Evolutionary conservation across 2,113 vertebrate species (phyloP), one percentile per base, ranked within the genome.

Genomic region (Steatornis caripensis): DNA sequence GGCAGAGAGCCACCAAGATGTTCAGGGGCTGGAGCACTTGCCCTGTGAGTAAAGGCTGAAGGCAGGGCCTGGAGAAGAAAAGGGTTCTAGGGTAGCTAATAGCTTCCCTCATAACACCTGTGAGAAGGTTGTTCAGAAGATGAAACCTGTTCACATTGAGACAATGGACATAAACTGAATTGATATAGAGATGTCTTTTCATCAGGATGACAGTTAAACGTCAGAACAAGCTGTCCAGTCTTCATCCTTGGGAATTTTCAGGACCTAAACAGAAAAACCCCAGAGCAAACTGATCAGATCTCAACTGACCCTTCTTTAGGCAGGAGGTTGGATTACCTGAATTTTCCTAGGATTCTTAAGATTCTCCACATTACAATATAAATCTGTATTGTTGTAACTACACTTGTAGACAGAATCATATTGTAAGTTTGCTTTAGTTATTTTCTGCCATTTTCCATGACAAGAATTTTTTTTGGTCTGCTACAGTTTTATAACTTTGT

Each of bases 351-450:
- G 24, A 7, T 36, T 68, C 32, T 53, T 12, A 13, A 19, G n/a
- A 14, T 72, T 55, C 27, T 54, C 36, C 49, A 19, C 32, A 6
- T 1, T 72, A 34, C 29, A 15, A 8, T 10, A 2, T 3, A 66
- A 87, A 61, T 41, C 72, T 90, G 14, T 53, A 22, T 45, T 58
- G 5, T 1, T 89, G 12, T 29, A 57, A 49, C 15, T 54, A 3
- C 1, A 2, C 24, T 3, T 12, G 27, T 29, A 54, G 15, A 12
- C 36, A 80, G 30, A 29, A 79, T 41, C 36, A 21, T 34, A 61
- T 4, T 12, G 15, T 0, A 2, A 51, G 30, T n/a, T 77, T 74
- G 5, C 37, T 39, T n/a, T 9, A 37, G 13, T 32, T 83, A 18
- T 29, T 84, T 91, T 64, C 48, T 91, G 24, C 15, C 16, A 13